A percentile compares a stretch with the other conserved stretches of the same genome.
phyloP scores from a whole-genome alignment of 2,797 vertebrate species.

The Catostomus latipinnis region DNA sequence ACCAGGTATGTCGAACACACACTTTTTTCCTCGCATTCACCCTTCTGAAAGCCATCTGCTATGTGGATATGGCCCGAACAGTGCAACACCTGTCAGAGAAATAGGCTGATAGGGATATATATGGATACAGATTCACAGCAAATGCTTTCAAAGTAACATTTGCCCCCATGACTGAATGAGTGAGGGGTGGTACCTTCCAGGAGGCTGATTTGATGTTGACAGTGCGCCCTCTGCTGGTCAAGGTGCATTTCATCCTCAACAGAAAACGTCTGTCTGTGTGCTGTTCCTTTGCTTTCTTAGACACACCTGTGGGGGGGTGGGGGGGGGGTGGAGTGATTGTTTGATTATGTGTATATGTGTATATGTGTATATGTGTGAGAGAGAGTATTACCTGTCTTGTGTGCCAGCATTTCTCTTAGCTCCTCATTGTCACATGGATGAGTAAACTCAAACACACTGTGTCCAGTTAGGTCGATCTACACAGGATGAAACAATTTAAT shows the following conservation, averaged over 20 bases:
- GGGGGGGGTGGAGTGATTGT: background rate
- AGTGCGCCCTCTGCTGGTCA: slow-evolving; percentile 94
- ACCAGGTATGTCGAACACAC: slow-evolving; percentile 90
- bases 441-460: slow-evolving; percentile 96
- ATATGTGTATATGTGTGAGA: background rate
- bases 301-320: slow-evolving; percentile 77
- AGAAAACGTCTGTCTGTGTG: slow-evolving; percentile 92
- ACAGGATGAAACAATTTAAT: slow-evolving; percentile 27
- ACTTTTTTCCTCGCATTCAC: slow-evolving; percentile 20
- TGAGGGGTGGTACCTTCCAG: slow-evolving; percentile 87
- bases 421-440: slow-evolving; percentile 99
- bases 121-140: background rate
- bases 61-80: slow-evolving; percentile 92
- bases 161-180: background rate
- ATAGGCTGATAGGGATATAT: slow-evolving; percentile 25
- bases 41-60: slow-evolving; percentile 69
- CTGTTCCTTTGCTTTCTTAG: slow-evolving; percentile 90
- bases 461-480: slow-evolving; percentile 96
- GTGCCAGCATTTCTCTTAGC: slow-evolving; percentile 93
- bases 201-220: slow-evolving; percentile 98
- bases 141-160: background rate
- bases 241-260: slow-evolving; percentile 97
- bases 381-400: slow-evolving; percentile 86
- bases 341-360: background rate
- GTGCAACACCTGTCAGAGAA: slow-evolving; percentile 87